A percentile compares a stretch with the other conserved stretches of the same genome.
Evolutionary conservation across 1,140 invertebrate species (phyloP).

Genomic region (Drosophila nigrodunni): DNA sequence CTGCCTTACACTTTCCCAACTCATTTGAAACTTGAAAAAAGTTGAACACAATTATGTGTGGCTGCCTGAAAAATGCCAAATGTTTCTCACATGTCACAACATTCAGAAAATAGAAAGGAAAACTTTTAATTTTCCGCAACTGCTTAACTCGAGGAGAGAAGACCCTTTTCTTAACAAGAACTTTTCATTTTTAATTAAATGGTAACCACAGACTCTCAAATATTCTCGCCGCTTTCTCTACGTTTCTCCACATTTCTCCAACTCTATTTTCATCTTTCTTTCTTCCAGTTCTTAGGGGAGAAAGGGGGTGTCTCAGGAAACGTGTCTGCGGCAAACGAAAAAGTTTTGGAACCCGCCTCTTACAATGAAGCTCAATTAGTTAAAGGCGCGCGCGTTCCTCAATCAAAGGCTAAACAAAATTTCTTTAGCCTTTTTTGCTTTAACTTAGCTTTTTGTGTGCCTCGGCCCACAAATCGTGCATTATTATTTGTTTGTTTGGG

Average conservation of each 20-base stretch:
- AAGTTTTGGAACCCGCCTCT: constrained; percentile 49
- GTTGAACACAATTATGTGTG: constrained; percentile 42
- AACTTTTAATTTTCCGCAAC: constrained; percentile 82
- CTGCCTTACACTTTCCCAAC: not conserved
- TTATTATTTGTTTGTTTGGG: constrained; percentile 82
- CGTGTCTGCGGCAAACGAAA: constrained; percentile 42
- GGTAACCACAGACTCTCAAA: constrained; percentile 47
- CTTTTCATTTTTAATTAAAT: constrained; percentile 83
- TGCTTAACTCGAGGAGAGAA: not conserved
- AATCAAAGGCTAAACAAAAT: constrained; percentile 57
- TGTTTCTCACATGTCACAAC: constrained; percentile 64
- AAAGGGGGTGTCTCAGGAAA: constrained; percentile 31
- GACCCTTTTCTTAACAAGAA: constrained; percentile 73
- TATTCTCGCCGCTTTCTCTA: constrained; percentile 13
- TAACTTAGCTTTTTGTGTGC: not conserved
- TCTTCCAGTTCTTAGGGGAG: not conserved
- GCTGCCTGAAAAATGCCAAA: constrained; percentile 47
- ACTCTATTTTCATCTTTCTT: not conserved
- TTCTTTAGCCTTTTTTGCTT: constrained; percentile 5
- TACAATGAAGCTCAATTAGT: constrained; percentile 78
- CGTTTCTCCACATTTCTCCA: not conserved
- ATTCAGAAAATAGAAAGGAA: constrained; percentile 52
- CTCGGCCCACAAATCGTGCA: constrained; percentile 72
- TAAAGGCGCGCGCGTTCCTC: constrained; percentile 66
- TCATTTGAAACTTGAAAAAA: constrained; percentile 49